phyloP scores from a whole-genome alignment of 1,140 invertebrate genomes.

The Heliothis subflexa region DNA sequence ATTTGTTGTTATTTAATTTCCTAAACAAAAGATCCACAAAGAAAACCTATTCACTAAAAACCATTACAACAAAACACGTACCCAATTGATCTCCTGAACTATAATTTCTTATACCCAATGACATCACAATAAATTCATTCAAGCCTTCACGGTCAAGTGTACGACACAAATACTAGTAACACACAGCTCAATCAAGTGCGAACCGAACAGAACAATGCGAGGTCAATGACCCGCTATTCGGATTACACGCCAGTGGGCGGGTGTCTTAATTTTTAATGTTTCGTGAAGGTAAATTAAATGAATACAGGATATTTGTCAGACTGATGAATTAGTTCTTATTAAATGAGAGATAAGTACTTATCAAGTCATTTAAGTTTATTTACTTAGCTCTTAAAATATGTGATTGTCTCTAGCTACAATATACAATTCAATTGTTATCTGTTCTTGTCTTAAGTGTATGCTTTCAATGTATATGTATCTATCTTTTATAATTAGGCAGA shows the following conservation, averaged over 20 bases:
- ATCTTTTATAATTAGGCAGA: no score
- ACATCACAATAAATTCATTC: conserved; percentile 20
- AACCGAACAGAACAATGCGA: conserved; percentile 2
- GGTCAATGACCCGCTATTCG: neutral
- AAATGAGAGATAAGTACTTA: neutral
- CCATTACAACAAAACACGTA: neutral
- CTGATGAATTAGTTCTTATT: neutral
- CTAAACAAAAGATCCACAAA: neutral
- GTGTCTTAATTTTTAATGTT: conserved; percentile 25
- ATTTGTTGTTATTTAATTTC: no score
- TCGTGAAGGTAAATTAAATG: conserved; percentile 7
- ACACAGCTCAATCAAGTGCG: conserved; percentile 20
- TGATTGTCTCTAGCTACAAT: no score
- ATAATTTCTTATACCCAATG: neutral
- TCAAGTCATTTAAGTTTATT: no score
- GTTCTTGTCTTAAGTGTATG: no score
- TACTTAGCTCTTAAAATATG: no score
- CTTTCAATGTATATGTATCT: no score
- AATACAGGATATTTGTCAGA: conserved; percentile 2
- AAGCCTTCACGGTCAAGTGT: conserved; percentile 15
- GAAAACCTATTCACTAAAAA: neutral
- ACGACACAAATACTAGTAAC: neutral
- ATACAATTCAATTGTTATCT: no score
- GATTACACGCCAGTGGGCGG: conserved; percentile 10
- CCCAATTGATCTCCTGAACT: neutral